Evolutionary conservation across 2,888 invertebrate species (phyloP).

Genomic region (Fabriciana adippe): DNA sequence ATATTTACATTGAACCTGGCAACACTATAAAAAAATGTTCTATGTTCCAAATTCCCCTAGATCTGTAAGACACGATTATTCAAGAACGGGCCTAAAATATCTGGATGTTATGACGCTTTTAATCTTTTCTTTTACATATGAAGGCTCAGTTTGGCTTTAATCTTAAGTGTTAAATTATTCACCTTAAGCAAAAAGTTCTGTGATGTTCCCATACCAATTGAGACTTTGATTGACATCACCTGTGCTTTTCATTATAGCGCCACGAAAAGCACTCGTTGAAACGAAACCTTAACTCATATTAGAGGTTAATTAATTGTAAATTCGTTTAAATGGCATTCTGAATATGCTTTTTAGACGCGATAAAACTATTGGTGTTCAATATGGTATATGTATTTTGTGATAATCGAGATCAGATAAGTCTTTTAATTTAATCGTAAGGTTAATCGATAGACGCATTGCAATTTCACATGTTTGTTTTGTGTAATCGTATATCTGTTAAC

Average conservation of each 20-base stretch:
- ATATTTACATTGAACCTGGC: background rate
- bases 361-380: conserved; percentile 43
- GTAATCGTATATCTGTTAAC: conserved; percentile 71
- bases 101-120: conserved; percentile 3
- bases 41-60: conserved; percentile 6
- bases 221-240: conserved; percentile 31
- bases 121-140: conserved; percentile 14
- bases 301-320: conserved; percentile 14
- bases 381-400: conserved; percentile 44
- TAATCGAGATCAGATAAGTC: conserved; percentile 56
- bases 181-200: conserved; percentile 28
- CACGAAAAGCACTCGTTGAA: conserved; percentile 41
- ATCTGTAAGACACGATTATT: conserved; percentile 18
- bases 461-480: conserved; percentile 66
- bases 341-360: conserved; percentile 43
- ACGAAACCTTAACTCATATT: conserved; percentile 21
- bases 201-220: conserved; percentile 28
- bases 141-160: conserved; percentile 32
- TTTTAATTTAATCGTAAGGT: conserved; percentile 55
- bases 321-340: conserved; percentile 24
- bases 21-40: conserved; percentile 14
- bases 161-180: conserved; percentile 26
- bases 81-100: conserved; percentile 28
- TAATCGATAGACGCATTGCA: conserved; percentile 62
- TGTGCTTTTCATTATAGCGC: conserved; percentile 38